A percentile compares a stretch with the other conserved stretches of the same genome.
Evolutionary conservation across 1,140 invertebrate species (phyloP).

Genomic region (Brachystomella parvula): DNA sequence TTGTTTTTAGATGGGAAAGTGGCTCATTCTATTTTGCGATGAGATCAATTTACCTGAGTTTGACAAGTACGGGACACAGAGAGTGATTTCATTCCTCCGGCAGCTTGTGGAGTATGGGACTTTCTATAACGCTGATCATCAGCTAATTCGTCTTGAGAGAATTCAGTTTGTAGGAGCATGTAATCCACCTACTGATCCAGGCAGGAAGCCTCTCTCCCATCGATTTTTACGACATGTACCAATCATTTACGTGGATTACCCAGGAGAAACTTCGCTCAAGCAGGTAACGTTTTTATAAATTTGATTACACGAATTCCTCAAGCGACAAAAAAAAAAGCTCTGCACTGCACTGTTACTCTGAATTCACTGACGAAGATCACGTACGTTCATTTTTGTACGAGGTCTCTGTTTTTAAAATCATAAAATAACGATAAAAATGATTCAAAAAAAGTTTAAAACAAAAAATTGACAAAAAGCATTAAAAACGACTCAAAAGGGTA

Average conservation of each 20-base stretch:
- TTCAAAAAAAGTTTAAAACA: too few relatives aligned
- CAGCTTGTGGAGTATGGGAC: constrained; percentile 93
- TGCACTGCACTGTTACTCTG: too few relatives aligned
- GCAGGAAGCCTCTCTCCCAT: constrained; percentile 93
- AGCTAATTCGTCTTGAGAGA: constrained; percentile 72
- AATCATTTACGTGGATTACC: constrained; percentile 99
- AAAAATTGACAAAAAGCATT: too few relatives aligned
- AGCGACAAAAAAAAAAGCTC: too few relatives aligned
- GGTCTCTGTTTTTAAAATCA: too few relatives aligned
- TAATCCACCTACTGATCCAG: constrained; percentile 99
- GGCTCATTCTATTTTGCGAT: constrained; percentile 99
- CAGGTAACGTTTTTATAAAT: constrained; percentile 66
- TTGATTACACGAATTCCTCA: too few relatives aligned
- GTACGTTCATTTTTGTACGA: too few relatives aligned
- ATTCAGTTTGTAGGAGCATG: constrained; percentile 99
- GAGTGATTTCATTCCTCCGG: constrained; percentile 95
- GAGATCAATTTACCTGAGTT: constrained; percentile 99
- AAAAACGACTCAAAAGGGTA: too few relatives aligned
- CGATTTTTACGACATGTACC: constrained; percentile 90
- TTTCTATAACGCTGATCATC: constrained; percentile 85
- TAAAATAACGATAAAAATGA: too few relatives aligned
- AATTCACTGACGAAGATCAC: too few relatives aligned
- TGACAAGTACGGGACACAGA: constrained; percentile 96
- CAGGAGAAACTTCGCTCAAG: constrained; percentile 91
- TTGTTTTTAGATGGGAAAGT: constrained; percentile 75